A percentile compares a stretch with the other conserved stretches of the same genome.
Evolutionary conservation across 2,797 vertebrate genomes (phyloP).

Genomic region (Hippocampus kuda): DNA sequence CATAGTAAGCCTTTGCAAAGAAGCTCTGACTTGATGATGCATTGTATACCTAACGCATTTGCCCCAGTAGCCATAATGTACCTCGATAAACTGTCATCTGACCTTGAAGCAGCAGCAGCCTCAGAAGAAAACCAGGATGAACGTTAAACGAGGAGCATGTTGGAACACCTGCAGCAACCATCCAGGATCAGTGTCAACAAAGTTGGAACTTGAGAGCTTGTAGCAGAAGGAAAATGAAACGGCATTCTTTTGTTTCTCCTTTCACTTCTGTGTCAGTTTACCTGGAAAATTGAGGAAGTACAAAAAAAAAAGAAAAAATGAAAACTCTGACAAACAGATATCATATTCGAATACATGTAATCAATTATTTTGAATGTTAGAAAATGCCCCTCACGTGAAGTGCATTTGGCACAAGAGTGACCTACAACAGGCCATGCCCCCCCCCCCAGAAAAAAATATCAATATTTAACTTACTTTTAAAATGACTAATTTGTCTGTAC

Average conservation of each 20-base stretch:
- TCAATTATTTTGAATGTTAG: slow-evolving; percentile 22
- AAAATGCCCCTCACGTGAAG: slow-evolving; percentile 29
- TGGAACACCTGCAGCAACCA: slow-evolving; percentile 49
- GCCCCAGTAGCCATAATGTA: not conserved
- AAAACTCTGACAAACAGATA: not conserved
- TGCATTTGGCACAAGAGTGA: slow-evolving; percentile 1
- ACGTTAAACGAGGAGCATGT: slow-evolving; percentile 47
- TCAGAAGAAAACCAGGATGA: slow-evolving; percentile 14
- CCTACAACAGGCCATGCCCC: too few species aligned
- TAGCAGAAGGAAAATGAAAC: not conserved
- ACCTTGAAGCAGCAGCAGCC: slow-evolving; percentile 61
- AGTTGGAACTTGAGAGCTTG: not conserved
- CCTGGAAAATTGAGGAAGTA: not conserved
- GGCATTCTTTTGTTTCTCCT: not conserved
- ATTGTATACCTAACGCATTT: not conserved
- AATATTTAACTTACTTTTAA: slow-evolving; percentile 23
- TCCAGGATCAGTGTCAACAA: slow-evolving; percentile 12
- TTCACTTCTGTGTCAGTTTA: not conserved
- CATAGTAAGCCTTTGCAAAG: not conserved
- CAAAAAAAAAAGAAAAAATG: not conserved
- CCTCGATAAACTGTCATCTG: slow-evolving; percentile 16
- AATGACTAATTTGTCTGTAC: not conserved
- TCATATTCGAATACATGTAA: not conserved
- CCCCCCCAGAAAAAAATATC: slow-evolving; percentile 13
- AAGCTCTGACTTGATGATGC: not conserved